Base-by-base conservation (phyloP, 2,888 invertebrate species). In the Masnerella sp. region DNA sequence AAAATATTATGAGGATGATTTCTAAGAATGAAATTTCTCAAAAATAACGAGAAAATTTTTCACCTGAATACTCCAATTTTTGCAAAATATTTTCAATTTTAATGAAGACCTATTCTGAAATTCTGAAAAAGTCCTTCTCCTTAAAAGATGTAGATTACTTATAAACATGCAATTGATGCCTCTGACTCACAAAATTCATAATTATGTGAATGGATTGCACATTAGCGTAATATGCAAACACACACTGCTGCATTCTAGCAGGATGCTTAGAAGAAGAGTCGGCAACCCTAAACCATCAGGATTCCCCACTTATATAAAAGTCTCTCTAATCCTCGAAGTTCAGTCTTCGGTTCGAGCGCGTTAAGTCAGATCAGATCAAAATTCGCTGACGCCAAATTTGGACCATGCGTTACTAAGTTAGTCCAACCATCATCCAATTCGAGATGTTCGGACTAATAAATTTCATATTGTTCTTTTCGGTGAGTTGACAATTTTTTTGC, bases 301-400 rank as follows among this genome's bases (percentile, higher is more conserved):
- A 69, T 68, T 64, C 64, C 52, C 20, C 58, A 56, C 56, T 68
- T 68, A 67, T 68, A 68, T 73, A 74, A 69, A 74, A 69, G 69
- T 74, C 68, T 69, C 68, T 59, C 64, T 64, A 51, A 64, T 69
- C 58, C 62, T 52, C 45, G 45, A 38, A 51, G 58, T 52, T 69
- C 74, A 74, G 74, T 74, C 74, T 58, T 64, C 47, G 32, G 58
- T 74, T 69, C 52, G 68, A 74, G 68, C 64, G 68, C 74, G 68
- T 42, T 15, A 64, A 73, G 67, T 51, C 25, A 36, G 25, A 61
- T 51, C 25, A 36, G 25, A 58, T 73, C 62, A 64, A 73, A 71
- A 73, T 42, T 62, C n/a, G 11, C 7, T 2, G 3, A 12, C 12
- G 51, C 49, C 15, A 64, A 64, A 64, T 32, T 49, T 64, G 28